Base-by-base conservation (phyloP, 1,140 invertebrate genomes). In the Pogonognathellus flavescens region DNA sequence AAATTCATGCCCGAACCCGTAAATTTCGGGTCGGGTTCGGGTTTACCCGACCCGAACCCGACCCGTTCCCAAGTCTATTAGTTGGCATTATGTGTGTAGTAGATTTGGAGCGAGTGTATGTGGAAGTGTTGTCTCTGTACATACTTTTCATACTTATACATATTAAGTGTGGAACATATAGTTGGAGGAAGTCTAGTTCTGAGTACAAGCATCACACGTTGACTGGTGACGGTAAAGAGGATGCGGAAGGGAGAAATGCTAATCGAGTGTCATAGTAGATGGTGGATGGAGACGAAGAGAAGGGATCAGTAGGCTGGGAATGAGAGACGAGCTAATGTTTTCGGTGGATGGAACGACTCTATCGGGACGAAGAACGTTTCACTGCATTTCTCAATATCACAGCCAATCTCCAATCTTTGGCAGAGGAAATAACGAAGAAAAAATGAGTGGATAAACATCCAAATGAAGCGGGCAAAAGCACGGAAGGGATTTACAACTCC, bases 381-480 rank as follows among this genome's bases (percentile, higher is more conserved):
- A 41, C 70, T 86, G 62, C 82, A 84, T 86, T 87, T 87, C 84
- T 85, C 84, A 83, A 85, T 83, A 85, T 76, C 84, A 83, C 66
- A 83, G 83, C 20, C 83, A 86, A 86, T 87, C 88, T 88, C 31
- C 81, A 86, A 88, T 88, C 85, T 88, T 87, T 88, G 88, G 85
- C 85, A 87, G 31, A 53, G 83, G 70, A 84, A 85, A 85, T 85
- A 87, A 88, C 85, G 86, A 88, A 87, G 85, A 86, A 86, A 86
- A 88, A 87, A 88, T 87, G 88, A 87, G 85, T 87, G 86, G 86
- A 87, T 88, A 86, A 87, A 87, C 86, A 87, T 86, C 88, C 84
- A 88, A 87, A 86, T 84, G 84, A 88, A 83, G 80, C 70, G 70
- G 80, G 85, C 80, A 86, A 86, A 57, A 88, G 76, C 22, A 83